These are phyloP conservation scores for Ibidorhyncha struthersii DNA, from an alignment of 2,113 vertebrate genomes.

Conservation along the genomic window DNA sequence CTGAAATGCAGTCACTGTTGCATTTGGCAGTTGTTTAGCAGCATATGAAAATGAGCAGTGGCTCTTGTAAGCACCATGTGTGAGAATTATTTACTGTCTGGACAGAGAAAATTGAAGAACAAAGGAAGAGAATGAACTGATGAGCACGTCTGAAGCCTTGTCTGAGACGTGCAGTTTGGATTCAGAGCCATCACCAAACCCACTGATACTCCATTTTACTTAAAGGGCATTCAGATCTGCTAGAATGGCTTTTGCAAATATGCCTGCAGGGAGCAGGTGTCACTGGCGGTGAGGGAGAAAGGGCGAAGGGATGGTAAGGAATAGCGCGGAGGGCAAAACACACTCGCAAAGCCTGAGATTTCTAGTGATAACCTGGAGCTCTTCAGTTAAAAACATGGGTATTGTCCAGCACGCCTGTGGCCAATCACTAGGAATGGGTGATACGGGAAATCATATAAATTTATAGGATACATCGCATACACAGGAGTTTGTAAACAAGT, in stretches of 20 bases:
- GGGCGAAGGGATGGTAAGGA: neutral
- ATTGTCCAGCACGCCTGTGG: neutral
- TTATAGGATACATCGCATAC: neutral
- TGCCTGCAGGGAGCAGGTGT: neutral
- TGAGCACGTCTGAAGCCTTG: neutral
- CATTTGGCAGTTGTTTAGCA: neutral
- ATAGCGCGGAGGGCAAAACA: constrained; percentile 5
- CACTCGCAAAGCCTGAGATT: neutral
- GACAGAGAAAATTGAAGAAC: neutral
- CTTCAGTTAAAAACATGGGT: neutral
- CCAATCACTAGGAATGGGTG: neutral
- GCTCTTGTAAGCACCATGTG: neutral
- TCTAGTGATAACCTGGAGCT: accelerated
- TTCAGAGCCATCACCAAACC: neutral
- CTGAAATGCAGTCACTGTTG: neutral
- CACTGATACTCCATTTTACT: neutral
- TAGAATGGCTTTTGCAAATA: neutral
- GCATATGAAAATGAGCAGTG: neutral
- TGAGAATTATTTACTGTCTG: neutral
- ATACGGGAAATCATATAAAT: neutral
- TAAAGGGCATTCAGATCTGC: neutral
- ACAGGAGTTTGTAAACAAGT: neutral
- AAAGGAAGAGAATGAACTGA: neutral
- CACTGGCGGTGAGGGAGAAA: neutral
- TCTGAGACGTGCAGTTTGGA: neutral